Conservation (phyloP, 2,113 vertebrate species). For the Rhinolophus sinicus region DNA sequence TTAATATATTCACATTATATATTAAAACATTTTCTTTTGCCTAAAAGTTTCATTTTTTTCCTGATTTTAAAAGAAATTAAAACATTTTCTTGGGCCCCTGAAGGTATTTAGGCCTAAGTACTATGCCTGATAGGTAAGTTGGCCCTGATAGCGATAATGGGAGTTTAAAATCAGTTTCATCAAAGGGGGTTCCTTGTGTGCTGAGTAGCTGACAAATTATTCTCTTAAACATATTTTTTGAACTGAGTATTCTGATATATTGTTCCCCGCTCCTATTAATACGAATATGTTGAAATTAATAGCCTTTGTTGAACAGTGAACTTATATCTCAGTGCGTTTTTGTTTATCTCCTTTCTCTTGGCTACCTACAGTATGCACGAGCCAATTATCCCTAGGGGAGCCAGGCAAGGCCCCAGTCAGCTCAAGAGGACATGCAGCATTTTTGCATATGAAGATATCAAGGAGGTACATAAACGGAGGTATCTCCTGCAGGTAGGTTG, state of each 20-base stretch:
- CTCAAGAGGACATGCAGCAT: constrained; percentile 98
- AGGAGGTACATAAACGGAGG: constrained; percentile 98
- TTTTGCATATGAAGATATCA: constrained; percentile 99
- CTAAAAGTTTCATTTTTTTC: not conserved
- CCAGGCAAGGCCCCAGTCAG: constrained; percentile 96
- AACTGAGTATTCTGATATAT: not conserved
- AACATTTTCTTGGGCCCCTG: not conserved
- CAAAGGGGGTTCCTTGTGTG: not conserved
- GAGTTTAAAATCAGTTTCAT: not conserved
- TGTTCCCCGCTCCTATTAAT: not conserved
- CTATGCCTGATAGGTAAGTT: not conserved
- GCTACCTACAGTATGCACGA: constrained; percentile 92
- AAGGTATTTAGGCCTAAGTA: not conserved
- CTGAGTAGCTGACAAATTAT: not conserved
- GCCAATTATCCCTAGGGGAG: constrained; percentile 97
- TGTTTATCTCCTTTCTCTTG: constrained; percentile 16
- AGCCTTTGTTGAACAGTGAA: not conserved
- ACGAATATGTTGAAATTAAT: not conserved
- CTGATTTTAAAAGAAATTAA: constrained; percentile 20
- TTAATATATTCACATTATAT: not conserved
- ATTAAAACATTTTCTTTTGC: constrained; percentile 9
- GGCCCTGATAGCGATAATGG: not conserved
- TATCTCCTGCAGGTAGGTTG: constrained; percentile 95
- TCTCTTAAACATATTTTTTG: not conserved
- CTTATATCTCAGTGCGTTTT: not conserved